phyloP scores from a whole-genome alignment of 1,140 invertebrate species.

The Drosophila rhopaloa region DNA sequence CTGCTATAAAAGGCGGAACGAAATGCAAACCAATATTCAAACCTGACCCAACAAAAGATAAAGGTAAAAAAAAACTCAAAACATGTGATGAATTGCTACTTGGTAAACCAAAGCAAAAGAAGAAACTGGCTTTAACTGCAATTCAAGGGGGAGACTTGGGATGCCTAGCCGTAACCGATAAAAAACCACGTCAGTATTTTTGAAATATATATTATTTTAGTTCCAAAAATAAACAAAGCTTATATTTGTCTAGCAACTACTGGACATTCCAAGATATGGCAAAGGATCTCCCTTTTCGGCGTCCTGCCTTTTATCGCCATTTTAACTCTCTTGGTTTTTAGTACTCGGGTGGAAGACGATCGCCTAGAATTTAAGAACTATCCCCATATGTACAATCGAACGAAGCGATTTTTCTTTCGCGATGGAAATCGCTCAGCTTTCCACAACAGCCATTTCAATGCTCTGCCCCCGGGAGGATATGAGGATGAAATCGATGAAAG shows the following conservation, averaged over 20 bases:
- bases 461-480: not conserved
- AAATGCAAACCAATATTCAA: not conserved
- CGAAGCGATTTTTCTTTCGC: not conserved
- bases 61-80: not conserved
- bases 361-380: slow-evolving; percentile 4
- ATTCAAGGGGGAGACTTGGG: slow-evolving; percentile 10
- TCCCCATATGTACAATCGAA: slow-evolving; percentile 3
- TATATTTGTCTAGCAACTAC: not conserved
- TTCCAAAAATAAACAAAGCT: not conserved
- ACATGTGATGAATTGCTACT: not conserved
- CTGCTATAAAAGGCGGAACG: not conserved
- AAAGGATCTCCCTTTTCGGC: slow-evolving; percentile 1
- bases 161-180: not conserved
- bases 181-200: not conserved
- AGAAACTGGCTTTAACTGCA: not conserved
- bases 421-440: slow-evolving; percentile 8
- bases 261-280: not conserved
- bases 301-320: slow-evolving; percentile 1
- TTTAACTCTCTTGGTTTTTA: not conserved
- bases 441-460: not conserved
- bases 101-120: not conserved
- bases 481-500: slow-evolving; percentile 5
- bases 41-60: not conserved
- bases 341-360: not conserved
- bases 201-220: too few species aligned